Percentiles rank a stretch among this genome's conserved stretches.
These are phyloP conservation scores for Beaufortia kweichowensis DNA, from an alignment of 2,113 vertebrate species.

Conservation along the genomic window DNA sequence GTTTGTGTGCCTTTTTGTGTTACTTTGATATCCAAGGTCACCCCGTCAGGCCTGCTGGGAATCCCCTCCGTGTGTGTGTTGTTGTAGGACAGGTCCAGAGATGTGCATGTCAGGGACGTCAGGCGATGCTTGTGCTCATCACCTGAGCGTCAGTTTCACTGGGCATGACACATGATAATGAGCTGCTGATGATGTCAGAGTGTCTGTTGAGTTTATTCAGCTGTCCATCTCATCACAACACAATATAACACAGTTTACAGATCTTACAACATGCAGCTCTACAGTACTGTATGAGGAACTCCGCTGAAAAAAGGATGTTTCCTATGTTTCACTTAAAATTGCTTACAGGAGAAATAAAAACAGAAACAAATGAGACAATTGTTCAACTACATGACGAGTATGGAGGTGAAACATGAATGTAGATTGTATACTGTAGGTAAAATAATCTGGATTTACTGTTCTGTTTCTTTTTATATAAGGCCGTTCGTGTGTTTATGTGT, in stretches of 20 bases:
- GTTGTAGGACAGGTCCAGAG: slow-evolving; percentile 27
- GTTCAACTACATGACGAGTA: no score
- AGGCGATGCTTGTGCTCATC: slow-evolving; percentile 6
- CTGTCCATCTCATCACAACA: slow-evolving; percentile 3
- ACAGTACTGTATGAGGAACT: no score
- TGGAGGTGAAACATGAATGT: no score
- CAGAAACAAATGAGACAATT: no score
- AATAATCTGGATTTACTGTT: no score
- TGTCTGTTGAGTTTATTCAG: slow-evolving; percentile 42
- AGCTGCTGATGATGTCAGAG: slow-evolving; percentile 25
- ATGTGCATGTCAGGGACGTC: slow-evolving; percentile 27
- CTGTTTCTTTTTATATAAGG: no score
- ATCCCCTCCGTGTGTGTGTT: background rate
- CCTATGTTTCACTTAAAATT: background rate
- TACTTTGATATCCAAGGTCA: slow-evolving; percentile 42
- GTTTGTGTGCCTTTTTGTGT: slow-evolving; percentile 7
- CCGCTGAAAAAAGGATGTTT: no score
- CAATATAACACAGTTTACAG: background rate
- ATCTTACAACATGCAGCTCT: slow-evolving; percentile 4
- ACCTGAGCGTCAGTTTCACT: slow-evolving; percentile 9
- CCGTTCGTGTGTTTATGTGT: slow-evolving; percentile 28
- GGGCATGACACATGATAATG: slow-evolving; percentile 9
- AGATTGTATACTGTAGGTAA: no score
- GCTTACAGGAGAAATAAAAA: background rate
- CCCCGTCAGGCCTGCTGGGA: slow-evolving; percentile 24